Base-by-base conservation (phyloP, 2,797 vertebrate species). In the Pangasius djambal region DNA sequence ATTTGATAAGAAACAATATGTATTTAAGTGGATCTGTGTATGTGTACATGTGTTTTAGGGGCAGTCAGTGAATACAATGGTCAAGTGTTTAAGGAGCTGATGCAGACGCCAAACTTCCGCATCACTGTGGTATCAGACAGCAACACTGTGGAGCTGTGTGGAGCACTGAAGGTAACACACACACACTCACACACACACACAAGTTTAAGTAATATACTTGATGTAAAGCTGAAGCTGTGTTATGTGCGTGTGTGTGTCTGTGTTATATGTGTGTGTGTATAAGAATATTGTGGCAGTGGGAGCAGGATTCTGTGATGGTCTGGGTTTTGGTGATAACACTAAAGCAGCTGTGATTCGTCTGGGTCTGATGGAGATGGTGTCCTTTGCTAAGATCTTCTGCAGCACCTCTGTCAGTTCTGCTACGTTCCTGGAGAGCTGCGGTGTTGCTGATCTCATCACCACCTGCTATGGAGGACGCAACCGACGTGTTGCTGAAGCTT, bases 331-430 rank as follows among this genome's bases (percentile, higher is more conserved):
- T 0, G 97, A 98, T 90, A 98, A 98, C 88, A 98, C 97, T 4
- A 98, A 98, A 93, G 97, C 97, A 0, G 97, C 97, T 0, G 96
- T 98, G 86, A 98, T 98, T 93, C 91, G 97, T 4, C 93, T 98
- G 90, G 97, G 97, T 15, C 95, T 98, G 85, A 97, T 98, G 97
- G 97, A 98, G 89, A 98, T 98, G 97, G 92, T 98, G 34, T 95
- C 96, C 69, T 98, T 98, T 81, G 91, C 97, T 70, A 96, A 94
- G 92, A 55, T 98, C 78, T 98, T 98, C 95, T 97, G 97, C 93
- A 94, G 91, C 86, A 95, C 93, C 22, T 10, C 89, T 0, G 96
- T 98, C 55, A 94, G 92, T 88, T 95, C 94, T 48, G 83, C 86
- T 77, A 98, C 97, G 1, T 98, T 98, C 92, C 92, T 98, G 94